A percentile compares a stretch with the other conserved stretches of the same genome.
These are phyloP conservation scores for Calameuta idolon DNA, from an alignment of 2,888 invertebrate species.

Conservation along the genomic window DNA sequence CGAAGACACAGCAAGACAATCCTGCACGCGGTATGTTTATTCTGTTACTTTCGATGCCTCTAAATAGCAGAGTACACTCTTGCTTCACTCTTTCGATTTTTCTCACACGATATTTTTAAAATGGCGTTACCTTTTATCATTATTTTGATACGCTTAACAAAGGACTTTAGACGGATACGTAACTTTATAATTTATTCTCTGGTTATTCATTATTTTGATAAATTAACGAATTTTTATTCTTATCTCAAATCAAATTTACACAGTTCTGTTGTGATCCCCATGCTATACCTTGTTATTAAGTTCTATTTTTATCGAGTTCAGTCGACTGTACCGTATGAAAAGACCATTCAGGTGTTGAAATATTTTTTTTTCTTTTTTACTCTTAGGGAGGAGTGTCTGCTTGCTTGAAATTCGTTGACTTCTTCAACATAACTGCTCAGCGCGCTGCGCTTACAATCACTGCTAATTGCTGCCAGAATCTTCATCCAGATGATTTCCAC, in stretches of 20 bases:
- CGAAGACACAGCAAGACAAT: conserved; percentile 97
- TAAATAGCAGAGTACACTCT: not conserved
- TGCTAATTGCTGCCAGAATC: conserved; percentile 96
- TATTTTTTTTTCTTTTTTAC: conserved; percentile 8
- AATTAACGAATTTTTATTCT: not conserved
- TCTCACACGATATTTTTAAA: not conserved
- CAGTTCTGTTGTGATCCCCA: not conserved
- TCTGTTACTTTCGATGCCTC: not conserved
- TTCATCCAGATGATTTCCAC: conserved; percentile 94
- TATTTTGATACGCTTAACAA: not conserved
- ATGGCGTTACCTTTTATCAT: not conserved
- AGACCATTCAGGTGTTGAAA: not conserved
- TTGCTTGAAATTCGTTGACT: conserved; percentile 96
- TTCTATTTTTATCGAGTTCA: not conserved
- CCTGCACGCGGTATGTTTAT: conserved; percentile 81
- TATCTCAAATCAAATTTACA: not conserved
- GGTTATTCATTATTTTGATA: not conserved
- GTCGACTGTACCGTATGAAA: not conserved
- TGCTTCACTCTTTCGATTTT: not conserved
- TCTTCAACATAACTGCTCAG: conserved; percentile 98
- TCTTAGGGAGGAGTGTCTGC: conserved; percentile 93
- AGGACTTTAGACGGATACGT: not conserved
- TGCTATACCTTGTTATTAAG: not conserved
- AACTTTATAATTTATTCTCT: not conserved
- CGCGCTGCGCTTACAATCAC: conserved; percentile 95